Evolutionary conservation across 1,140 invertebrate species (phyloP).

Genomic region (Oryctes rhinoceros): DNA sequence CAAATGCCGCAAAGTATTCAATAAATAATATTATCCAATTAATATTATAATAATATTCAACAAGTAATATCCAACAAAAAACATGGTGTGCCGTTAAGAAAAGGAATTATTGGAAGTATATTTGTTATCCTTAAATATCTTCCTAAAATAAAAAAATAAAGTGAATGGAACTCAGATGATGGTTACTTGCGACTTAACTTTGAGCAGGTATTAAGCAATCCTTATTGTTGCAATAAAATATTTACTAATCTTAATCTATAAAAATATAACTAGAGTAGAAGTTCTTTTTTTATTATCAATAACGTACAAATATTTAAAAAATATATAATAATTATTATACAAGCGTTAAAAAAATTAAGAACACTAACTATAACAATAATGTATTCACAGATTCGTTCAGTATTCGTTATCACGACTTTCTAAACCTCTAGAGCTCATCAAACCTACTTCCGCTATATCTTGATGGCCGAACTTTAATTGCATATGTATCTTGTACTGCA

Average conservation of each 20-base stretch:
- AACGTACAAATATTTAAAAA: neutral
- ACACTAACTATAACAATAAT: slow-evolving; percentile 28
- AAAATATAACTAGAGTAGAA: neutral
- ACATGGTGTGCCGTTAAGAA: too few relatives aligned
- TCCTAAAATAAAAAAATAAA: too few relatives aligned
- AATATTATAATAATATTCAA: too few relatives aligned
- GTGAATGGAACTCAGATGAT: too few relatives aligned
- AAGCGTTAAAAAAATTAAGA: slow-evolving; percentile 19
- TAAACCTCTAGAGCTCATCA: slow-evolving; percentile 48
- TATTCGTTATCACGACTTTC: slow-evolving; percentile 46
- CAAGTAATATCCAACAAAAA: too few relatives aligned
- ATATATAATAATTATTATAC: slow-evolving; percentile 27
- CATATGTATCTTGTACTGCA: slow-evolving; percentile 51
- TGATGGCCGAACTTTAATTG: slow-evolving; percentile 42
- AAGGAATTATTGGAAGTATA: neutral
- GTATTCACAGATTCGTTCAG: slow-evolving; percentile 42
- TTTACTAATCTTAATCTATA: too few relatives aligned
- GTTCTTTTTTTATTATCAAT: neutral
- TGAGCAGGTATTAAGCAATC: too few relatives aligned
- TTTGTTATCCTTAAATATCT: neutral
- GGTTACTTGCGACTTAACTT: too few relatives aligned
- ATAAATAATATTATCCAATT: too few relatives aligned
- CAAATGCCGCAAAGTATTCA: too few relatives aligned
- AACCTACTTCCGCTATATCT: slow-evolving; percentile 46
- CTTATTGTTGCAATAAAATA: too few relatives aligned